Evolutionary conservation across 2,888 invertebrate genomes (phyloP).

Genomic region (Prionchulus punctatus): DNA sequence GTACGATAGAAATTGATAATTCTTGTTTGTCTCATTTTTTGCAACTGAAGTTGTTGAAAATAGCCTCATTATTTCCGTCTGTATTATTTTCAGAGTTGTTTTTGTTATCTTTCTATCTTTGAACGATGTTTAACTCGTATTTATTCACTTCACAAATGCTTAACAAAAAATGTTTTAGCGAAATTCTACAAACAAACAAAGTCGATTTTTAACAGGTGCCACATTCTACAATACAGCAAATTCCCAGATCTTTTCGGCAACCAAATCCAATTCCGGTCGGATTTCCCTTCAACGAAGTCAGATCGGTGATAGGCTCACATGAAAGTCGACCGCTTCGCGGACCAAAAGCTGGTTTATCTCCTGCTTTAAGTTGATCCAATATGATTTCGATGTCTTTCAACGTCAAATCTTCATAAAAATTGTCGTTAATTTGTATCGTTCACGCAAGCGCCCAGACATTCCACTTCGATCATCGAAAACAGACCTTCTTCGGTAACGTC

Average conservation of each 20-base stretch:
- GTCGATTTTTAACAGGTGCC: too few species aligned
- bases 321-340: constrained; percentile 81
- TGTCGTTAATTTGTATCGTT: constrained; percentile 60
- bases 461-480: constrained; percentile 91
- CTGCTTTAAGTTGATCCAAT: constrained; percentile 65
- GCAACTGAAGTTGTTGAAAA: too few species aligned
- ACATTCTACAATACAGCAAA: too few species aligned
- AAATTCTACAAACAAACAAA: too few species aligned
- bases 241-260: constrained; percentile 49
- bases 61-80: too few species aligned
- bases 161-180: too few species aligned
- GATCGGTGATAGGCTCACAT: constrained; percentile 68
- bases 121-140: too few species aligned
- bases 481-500: constrained; percentile 62
- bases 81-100: too few species aligned
- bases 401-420: constrained; percentile 71
- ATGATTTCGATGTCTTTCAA: constrained; percentile 71
- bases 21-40: too few species aligned
- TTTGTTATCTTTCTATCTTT: too few species aligned
- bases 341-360: constrained; percentile 65
- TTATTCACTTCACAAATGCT: too few species aligned
- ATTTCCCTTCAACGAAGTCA: constrained; percentile 67
- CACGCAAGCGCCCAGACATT: constrained; percentile 97
- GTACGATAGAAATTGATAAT: too few species aligned
- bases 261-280: constrained; percentile 84